Evolutionary conservation across 1,140 invertebrate genomes (phyloP), one percentile per base, ranked within the genome.

Genomic region (Drosophila asahinai): DNA sequence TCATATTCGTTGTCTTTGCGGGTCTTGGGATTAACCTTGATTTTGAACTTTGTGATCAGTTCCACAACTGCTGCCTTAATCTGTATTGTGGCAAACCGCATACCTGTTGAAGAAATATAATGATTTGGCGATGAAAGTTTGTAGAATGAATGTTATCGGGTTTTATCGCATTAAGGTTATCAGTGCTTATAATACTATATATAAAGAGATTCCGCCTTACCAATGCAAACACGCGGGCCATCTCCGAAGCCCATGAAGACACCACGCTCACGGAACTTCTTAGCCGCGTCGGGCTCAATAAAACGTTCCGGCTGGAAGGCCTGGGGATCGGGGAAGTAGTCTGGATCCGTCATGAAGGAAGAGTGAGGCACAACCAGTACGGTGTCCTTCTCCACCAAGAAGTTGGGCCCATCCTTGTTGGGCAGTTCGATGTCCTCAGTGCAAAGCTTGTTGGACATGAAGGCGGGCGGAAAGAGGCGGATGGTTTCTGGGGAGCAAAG

Each of bases 261-360:
- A 12, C 91, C 84, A 4, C 57, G 62, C 14, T 92, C 91, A 2
- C 80, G 58, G 25, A 60, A 91, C 1, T 59, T 73, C 55, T 92
- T 92, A 17, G 65, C 60, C 9, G 84, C 84, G 58, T 86, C 72
- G 5, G 77, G 63, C 17, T 84, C 83, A 30, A 80, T 38, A 15
- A 92, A 92, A 87, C 97, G 93, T 43, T 97, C 96, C 0, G 97
- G 97, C 91, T 96, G 94, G 86, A 96, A 98, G 12, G 91, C 89
- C 6, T 95, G 93, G 0, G 97, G 95, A 68, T 97, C 93, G 12
- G 95, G 94, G 72, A 95, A 98, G 78, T 95, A 94, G 25, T 95
- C 86, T 5, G 94, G 93, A 83, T 97, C 95, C 5, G 81, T 81
- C 63, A 96, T 95, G 2, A 95, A 68, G 0, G 93, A 94, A 52